Conservation (phyloP, 2,797 vertebrate species). For the Tangara arthus region DNA sequence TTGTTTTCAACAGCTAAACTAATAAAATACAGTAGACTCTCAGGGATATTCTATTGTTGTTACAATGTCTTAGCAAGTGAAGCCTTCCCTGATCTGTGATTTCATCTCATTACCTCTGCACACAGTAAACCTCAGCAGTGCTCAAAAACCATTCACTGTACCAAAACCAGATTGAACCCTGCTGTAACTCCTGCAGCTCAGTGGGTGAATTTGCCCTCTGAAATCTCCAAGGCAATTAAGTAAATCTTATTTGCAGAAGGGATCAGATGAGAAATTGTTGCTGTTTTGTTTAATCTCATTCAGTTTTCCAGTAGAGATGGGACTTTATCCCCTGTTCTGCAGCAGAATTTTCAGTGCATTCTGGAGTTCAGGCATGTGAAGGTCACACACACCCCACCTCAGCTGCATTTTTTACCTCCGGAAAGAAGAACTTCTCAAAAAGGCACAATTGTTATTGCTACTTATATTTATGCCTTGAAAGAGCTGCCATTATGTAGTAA, state of each 20-base stretch:
- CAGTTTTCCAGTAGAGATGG: not conserved
- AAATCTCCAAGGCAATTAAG: not conserved
- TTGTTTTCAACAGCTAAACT: not conserved
- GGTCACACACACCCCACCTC: not conserved
- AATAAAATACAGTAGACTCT: not conserved
- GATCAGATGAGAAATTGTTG: not conserved
- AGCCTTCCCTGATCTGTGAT: not conserved
- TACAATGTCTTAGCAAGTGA: not conserved
- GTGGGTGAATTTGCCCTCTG: not conserved
- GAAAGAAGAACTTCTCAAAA: not conserved
- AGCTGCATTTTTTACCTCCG: not conserved
- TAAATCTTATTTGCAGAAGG: not conserved
- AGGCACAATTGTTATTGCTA: not conserved
- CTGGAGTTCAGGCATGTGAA: not conserved
- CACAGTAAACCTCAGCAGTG: not conserved
- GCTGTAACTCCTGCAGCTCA: not conserved
- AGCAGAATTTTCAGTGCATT: not conserved
- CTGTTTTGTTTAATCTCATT: not conserved
- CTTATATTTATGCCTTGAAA: not conserved
- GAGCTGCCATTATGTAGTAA: conserved; percentile 31
- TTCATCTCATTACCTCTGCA: not conserved
- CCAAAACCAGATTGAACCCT: not conserved
- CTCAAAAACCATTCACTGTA: not conserved
- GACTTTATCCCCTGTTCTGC: not conserved
- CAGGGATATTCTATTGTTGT: not conserved